phyloP scores from a whole-genome alignment of 2,888 invertebrate genomes.

The Stomorhina lunata region DNA sequence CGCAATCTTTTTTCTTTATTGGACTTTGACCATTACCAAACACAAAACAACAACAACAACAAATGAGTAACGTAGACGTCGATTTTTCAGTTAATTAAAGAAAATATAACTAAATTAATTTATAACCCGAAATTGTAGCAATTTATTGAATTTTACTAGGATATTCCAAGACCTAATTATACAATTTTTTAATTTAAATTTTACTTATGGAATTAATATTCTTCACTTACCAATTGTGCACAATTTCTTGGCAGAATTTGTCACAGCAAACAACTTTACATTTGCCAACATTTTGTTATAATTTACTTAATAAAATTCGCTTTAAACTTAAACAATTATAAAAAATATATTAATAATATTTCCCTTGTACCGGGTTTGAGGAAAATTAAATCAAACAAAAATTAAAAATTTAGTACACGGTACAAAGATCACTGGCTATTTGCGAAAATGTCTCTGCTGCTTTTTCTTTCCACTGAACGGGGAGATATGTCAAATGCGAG shows the following conservation, averaged over 20 bases:
- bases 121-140: no score
- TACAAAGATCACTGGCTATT: conserved; percentile 37
- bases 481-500: neutral
- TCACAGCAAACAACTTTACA: conserved; percentile 27
- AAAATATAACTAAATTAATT: neutral
- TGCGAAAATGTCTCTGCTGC: neutral
- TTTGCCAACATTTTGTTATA: conserved; percentile 50
- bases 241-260: conserved; percentile 42
- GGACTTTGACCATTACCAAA: conserved; percentile 24
- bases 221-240: conserved; percentile 41
- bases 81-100: neutral
- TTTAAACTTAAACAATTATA: neutral
- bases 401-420: conserved; percentile 19
- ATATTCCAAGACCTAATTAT: neutral
- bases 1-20: neutral
- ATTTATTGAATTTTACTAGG: no score
- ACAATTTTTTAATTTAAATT: neutral
- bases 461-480: no score
- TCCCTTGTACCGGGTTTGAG: neutral
- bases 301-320: neutral
- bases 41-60: no score
- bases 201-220: neutral
- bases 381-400: conserved; percentile 16
- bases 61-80: neutral
- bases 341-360: neutral